phyloP scores from a whole-genome alignment of 2,113 vertebrate species.

The Microtus richardsoni region DNA sequence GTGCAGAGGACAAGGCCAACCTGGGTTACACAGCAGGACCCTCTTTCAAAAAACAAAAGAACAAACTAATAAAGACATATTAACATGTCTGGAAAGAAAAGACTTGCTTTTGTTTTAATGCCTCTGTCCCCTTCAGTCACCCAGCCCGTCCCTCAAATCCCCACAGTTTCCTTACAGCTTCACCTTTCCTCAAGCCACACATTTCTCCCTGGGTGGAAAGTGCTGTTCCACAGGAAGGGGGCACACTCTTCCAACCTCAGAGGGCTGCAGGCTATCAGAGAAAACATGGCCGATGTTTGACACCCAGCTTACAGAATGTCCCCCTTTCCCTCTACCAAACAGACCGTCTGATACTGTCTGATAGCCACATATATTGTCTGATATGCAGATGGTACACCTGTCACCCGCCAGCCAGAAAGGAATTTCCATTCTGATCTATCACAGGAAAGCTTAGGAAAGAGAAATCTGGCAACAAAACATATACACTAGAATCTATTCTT shows the following conservation, averaged over 20 bases:
- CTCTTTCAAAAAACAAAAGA: not conserved
- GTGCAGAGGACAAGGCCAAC: not conserved
- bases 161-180: not conserved
- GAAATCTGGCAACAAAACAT: not conserved
- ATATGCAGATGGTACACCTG: not conserved
- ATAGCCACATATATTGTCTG: not conserved
- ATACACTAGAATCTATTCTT: not conserved
- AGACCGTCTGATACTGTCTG: accelerated
- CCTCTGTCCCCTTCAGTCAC: not conserved
- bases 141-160: not conserved
- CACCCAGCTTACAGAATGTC: not conserved
- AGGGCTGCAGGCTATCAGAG: not conserved
- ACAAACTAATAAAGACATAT: not conserved
- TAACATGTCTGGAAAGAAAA: not conserved
- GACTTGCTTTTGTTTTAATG: not conserved
- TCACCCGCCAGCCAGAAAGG: not conserved
- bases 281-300: not conserved
- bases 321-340: not conserved
- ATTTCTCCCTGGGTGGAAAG: not conserved
- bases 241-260: not conserved
- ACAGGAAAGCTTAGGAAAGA: not conserved
- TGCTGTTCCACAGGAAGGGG: not conserved
- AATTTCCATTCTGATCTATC: not conserved
- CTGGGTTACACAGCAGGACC: not conserved
- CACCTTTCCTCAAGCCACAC: not conserved